Base-by-base conservation (phyloP, 1,140 invertebrate genomes). In the Nasonia longicornis region DNA sequence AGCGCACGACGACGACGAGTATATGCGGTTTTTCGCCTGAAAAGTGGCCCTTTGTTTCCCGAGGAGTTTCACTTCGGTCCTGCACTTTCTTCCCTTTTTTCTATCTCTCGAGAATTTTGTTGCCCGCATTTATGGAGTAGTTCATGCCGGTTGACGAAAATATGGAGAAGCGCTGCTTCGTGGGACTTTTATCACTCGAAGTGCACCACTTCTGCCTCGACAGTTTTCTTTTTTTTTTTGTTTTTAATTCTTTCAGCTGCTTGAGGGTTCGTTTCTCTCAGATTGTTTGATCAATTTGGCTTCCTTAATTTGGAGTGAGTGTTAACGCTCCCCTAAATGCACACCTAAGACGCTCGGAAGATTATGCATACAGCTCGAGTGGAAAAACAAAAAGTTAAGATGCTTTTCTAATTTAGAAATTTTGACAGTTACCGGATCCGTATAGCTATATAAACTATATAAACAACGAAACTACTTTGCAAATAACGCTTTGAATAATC, bases 21-120 rank as follows among this genome's bases (percentile, higher is more conserved):
- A 80, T 80, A 80, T 73, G 79, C 79, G 69, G 52, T 77, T 82
- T 77, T 82, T 82, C 29, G 45, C 31, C 69, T 52, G 58, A 3
- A 77, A 82, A 82, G 69, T 82, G 69, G 52, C 35, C 79, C 73
- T 80, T 80, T 77, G 73, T 83, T 80, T 83, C 63, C 31, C 38
- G 58, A 71, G 6, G 35, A 76, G 58, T 77, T 80, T 80, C 58
- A 76, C 73, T 79, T 76, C 72, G 12, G 31, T 29, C 22, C 14
- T 69, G n/a, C 26, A 72, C 20, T 35, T 75, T 64, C 12, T 58
- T 6, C 4, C 31, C 4, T 35, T 71, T 52, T 77, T 69, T 58
- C 26, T 35, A 7, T 38, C 7, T 76, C 66, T 70, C 31, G 4
- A 38, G 26, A 75, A 75, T 80, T 69, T 80, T 11, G 12, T 64